A percentile compares a stretch with the other conserved stretches of the same genome.
Conservation (phyloP, 2,888 invertebrate species). For the Heliconius sara region DNA sequence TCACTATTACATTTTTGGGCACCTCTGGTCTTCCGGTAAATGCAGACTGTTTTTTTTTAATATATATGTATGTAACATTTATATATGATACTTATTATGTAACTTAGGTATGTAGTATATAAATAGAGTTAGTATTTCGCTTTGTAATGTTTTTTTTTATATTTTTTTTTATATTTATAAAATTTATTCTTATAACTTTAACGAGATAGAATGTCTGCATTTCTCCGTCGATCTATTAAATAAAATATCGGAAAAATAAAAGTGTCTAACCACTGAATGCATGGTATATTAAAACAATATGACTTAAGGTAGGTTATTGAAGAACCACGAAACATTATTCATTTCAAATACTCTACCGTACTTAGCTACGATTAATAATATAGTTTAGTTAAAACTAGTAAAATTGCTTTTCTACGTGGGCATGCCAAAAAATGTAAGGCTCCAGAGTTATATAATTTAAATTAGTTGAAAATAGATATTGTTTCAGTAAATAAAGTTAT, state of each 20-base stretch:
- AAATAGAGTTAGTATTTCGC: not conserved
- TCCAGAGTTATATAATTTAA: conserved; percentile 48
- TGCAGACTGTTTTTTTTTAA: conserved; percentile 37
- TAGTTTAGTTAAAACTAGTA: conserved; percentile 71
- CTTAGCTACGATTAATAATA: conserved; percentile 26
- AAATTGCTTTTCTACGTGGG: conserved; percentile 81
- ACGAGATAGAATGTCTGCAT: conserved; percentile 37
- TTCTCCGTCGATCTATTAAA: conserved; percentile 40
- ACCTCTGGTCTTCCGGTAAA: conserved; percentile 41
- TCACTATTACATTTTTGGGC: conserved; percentile 40
- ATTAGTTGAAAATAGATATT: conserved; percentile 56
- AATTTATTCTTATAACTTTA: not conserved
- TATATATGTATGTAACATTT: not conserved
- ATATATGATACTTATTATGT: not conserved
- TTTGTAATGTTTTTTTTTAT: conserved; percentile 2
- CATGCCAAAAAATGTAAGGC: conserved; percentile 64
- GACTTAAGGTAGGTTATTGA: conserved; percentile 40
- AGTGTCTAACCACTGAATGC: conserved; percentile 31
- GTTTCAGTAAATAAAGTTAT: not conserved
- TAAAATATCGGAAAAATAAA: conserved; percentile 38
- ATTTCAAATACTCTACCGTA: conserved; percentile 21
- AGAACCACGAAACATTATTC: conserved; percentile 29
- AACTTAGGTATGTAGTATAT: conserved; percentile 11
- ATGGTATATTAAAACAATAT: conserved; percentile 34
- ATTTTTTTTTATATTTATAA: not conserved